Percentiles rank a stretch among this genome's conserved stretches.
These are phyloP conservation scores for Melozone crissalis DNA, from an alignment of 2,113 vertebrate species.

Conservation along the genomic window DNA sequence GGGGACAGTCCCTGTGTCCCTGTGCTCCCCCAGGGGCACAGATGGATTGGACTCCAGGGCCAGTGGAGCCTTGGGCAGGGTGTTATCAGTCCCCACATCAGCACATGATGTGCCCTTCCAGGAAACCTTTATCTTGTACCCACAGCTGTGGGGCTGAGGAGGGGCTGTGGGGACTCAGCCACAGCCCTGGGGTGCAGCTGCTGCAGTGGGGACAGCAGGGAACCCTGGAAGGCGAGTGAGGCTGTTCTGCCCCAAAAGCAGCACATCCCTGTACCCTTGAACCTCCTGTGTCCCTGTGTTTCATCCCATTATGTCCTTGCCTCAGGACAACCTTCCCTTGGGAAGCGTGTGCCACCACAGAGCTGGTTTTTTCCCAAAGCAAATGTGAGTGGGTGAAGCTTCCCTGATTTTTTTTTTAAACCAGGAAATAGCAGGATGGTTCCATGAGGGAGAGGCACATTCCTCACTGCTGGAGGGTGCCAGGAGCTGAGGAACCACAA, in stretches of 20 bases:
- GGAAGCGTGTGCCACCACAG: background rate
- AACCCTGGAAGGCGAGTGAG: background rate
- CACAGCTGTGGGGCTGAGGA: background rate
- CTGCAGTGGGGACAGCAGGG: rapidly evolving
- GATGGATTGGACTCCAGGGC: background rate
- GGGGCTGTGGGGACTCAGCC: background rate
- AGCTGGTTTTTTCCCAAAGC: background rate
- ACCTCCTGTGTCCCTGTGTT: background rate
- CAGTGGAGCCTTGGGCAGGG: background rate
- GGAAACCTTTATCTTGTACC: background rate
- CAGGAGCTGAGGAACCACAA: background rate
- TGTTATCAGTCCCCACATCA: background rate
- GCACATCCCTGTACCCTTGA: background rate
- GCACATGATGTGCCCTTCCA: background rate
- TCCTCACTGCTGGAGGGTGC: background rate
- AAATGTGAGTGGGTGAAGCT: rapidly evolving
- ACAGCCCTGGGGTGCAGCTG: background rate
- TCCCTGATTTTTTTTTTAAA: background rate
- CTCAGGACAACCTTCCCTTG: too few species aligned
- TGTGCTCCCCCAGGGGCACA: background rate
- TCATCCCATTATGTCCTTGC: background rate
- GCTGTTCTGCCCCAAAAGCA: background rate
- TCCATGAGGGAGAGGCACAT: background rate
- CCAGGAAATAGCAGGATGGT: background rate
- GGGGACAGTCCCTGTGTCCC: rapidly evolving